Evolutionary conservation across 1,140 invertebrate species (phyloP).

Genomic region (Eulimnadia texana): DNA sequence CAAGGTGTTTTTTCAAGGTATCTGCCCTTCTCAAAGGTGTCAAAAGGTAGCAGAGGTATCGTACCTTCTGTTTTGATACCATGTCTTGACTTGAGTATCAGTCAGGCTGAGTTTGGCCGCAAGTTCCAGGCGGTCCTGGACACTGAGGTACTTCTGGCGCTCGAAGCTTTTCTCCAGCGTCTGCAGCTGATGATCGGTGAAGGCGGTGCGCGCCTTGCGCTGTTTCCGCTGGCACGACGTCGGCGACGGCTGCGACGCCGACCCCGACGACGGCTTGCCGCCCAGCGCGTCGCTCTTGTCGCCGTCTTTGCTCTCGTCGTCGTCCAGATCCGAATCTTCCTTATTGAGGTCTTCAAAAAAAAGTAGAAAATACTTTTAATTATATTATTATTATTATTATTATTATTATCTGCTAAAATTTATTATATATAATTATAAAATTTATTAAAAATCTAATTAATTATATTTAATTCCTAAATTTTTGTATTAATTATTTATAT

Average conservation of each 20-base stretch:
- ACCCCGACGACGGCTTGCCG: slow-evolving; percentile 1
- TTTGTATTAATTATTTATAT: background rate
- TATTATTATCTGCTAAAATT: too few relatives aligned
- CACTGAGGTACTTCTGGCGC: slow-evolving; percentile 93
- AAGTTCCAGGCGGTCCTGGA: slow-evolving; percentile 95
- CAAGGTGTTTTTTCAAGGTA: too few relatives aligned
- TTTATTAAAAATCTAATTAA: background rate
- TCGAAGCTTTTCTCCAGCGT: slow-evolving; percentile 96
- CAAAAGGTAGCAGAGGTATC: too few relatives aligned
- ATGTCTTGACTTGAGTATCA: slow-evolving; percentile 98
- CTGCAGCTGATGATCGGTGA: slow-evolving; percentile 94
- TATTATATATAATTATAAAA: background rate
- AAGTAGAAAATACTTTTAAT: too few relatives aligned
- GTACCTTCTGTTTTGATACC: slow-evolving; percentile 96
- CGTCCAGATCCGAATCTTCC: background rate
- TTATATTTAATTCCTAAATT: background rate
- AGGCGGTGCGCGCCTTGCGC: slow-evolving; percentile 91
- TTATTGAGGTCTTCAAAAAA: background rate
- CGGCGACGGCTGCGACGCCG: slow-evolving; percentile 4
- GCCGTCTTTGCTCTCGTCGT: background rate
- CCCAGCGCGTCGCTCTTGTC: background rate
- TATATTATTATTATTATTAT: too few relatives aligned
- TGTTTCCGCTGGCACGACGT: slow-evolving; percentile 47
- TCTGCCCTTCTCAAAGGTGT: too few relatives aligned
- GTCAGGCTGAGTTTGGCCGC: slow-evolving; percentile 88